phyloP scores from a whole-genome alignment of 2,888 invertebrate species.

The Dryocosmus kuriphilus region DNA sequence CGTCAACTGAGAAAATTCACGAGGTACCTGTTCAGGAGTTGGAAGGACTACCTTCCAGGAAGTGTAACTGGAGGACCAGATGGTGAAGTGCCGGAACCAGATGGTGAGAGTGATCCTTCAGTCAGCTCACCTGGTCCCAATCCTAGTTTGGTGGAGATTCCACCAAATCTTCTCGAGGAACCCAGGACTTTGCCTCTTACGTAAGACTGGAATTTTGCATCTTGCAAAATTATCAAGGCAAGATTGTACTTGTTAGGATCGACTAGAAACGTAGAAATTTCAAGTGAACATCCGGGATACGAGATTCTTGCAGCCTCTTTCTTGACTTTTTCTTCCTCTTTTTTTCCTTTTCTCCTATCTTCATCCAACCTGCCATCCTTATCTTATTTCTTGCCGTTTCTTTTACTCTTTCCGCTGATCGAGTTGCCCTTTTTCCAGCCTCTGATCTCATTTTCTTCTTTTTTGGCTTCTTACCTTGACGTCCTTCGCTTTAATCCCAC shows the following conservation, averaged over 20 bases:
- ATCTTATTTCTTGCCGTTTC: constrained; percentile 27
- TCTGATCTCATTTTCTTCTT: constrained; percentile 37
- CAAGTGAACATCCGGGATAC: background rate
- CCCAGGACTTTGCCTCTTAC: constrained; percentile 67
- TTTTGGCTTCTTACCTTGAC: constrained; percentile 31
- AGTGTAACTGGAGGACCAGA: constrained; percentile 78
- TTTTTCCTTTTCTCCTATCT: background rate
- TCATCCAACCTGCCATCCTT: constrained; percentile 29
- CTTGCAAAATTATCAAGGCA: background rate
- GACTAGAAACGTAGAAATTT: constrained; percentile 25
- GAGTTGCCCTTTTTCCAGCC: constrained; percentile 21
- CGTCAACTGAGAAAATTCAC: constrained; percentile 94
- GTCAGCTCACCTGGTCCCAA: constrained; percentile 54
- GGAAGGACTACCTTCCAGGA: constrained; percentile 95
- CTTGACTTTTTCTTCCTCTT: background rate
- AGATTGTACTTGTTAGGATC: constrained; percentile 24
- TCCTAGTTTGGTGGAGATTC: constrained; percentile 61
- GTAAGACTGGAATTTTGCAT: constrained; percentile 30
- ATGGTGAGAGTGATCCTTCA: constrained; percentile 56
- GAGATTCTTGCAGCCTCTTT: constrained; percentile 16
- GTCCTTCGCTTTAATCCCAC: constrained; percentile 38
- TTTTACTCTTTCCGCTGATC: constrained; percentile 25
- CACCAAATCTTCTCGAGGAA: constrained; percentile 66
- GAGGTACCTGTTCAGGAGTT: constrained; percentile 92
- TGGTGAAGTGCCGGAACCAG: constrained; percentile 61